These are phyloP conservation scores for Dolichomitus sp. DNA, from an alignment of 2,888 invertebrate genomes.

Conservation along the genomic window DNA sequence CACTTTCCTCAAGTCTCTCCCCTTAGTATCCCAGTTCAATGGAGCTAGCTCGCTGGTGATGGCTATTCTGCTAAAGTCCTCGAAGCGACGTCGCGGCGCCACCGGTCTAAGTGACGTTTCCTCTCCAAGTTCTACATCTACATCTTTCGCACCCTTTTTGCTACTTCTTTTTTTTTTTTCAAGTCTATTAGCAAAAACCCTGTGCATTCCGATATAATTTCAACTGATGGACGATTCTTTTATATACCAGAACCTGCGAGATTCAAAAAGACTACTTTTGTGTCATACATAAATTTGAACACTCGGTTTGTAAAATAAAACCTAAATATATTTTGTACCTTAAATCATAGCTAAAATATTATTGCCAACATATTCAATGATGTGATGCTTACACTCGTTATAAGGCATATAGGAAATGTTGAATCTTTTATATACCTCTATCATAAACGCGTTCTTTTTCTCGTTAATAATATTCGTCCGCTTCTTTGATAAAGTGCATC, in stretches of 20 bases:
- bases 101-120: slow-evolving; percentile 60
- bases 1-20: slow-evolving; percentile 29
- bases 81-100: slow-evolving; percentile 52
- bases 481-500: slow-evolving; percentile 65
- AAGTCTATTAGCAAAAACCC: not conserved
- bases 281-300: too few relatives aligned
- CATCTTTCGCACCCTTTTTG: not conserved
- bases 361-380: not conserved
- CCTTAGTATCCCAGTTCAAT: slow-evolving; percentile 35
- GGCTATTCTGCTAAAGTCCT: slow-evolving; percentile 42
- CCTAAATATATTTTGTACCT: too few relatives aligned
- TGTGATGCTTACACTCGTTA: not conserved
- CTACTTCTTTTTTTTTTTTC: not conserved
- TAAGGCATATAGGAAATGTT: not conserved
- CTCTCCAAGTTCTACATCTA: slow-evolving; percentile 30
- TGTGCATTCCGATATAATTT: not conserved
- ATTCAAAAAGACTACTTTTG: too few relatives aligned
- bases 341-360: not conserved
- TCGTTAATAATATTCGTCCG: slow-evolving; percentile 60
- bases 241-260: not conserved
- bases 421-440: not conserved
- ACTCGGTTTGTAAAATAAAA: too few relatives aligned
- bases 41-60: slow-evolving; percentile 36
- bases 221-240: not conserved
- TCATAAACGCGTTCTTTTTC: slow-evolving; percentile 55